Evolutionary conservation across 2,113 vertebrate species (phyloP).

Genomic region (Conger conger): DNA sequence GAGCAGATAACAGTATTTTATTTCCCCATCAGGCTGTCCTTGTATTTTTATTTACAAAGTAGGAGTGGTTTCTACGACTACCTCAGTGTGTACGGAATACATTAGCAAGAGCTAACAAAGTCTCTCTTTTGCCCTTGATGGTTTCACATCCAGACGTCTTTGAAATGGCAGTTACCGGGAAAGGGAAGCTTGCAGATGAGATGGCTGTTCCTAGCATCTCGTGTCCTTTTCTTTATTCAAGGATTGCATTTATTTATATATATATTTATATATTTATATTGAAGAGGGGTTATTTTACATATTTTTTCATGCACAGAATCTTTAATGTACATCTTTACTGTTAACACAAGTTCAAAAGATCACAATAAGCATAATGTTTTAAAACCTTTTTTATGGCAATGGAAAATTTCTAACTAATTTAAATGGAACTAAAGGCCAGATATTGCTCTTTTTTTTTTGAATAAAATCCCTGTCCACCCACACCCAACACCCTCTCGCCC

Average conservation of each 20-base stretch:
- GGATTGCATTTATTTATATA: neutral
- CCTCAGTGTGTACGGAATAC: slow-evolving; percentile 57
- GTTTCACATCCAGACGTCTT: slow-evolving; percentile 57
- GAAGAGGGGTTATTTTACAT: neutral
- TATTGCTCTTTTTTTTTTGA: neutral
- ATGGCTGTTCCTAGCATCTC: slow-evolving; percentile 44
- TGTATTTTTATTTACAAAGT: neutral
- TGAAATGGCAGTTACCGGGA: slow-evolving; percentile 52
- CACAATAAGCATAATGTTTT: neutral
- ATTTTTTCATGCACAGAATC: slow-evolving; percentile 29
- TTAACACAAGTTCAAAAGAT: neutral
- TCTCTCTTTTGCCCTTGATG: slow-evolving; percentile 52
- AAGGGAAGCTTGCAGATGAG: slow-evolving; percentile 55
- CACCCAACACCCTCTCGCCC: neutral
- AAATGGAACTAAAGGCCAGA: neutral
- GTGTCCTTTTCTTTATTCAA: slow-evolving; percentile 48
- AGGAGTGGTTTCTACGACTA: slow-evolving; percentile 6
- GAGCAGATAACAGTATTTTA: neutral
- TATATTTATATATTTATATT: slow-evolving; percentile 14
- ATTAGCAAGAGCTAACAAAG: slow-evolving; percentile 44
- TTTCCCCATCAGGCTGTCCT: neutral
- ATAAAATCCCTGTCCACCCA: neutral
- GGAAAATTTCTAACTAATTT: neutral
- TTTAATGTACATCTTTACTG: slow-evolving; percentile 31
- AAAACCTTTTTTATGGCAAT: neutral